Conservation (phyloP, 2,888 invertebrate genomes). For the Physocephala rufipes region DNA sequence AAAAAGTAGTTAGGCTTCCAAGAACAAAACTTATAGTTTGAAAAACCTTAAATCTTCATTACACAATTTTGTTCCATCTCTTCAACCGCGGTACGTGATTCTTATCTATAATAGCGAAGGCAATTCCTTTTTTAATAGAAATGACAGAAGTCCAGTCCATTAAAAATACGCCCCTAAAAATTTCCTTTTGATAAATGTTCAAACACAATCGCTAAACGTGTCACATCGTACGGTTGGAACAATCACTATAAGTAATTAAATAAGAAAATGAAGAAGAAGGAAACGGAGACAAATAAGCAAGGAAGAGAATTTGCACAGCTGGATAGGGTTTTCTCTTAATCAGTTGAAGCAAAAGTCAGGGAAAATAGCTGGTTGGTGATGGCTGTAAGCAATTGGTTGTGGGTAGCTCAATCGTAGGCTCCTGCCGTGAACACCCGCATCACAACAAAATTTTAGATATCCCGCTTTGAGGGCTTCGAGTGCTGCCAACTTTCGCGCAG, state of each 20-base stretch:
- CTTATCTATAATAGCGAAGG: too few species aligned
- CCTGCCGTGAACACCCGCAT: constrained; percentile 27
- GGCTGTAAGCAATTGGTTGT: neutral
- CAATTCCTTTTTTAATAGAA: neutral
- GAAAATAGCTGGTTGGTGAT: neutral
- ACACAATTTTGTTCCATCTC: too few species aligned
- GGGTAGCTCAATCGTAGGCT: constrained; percentile 12
- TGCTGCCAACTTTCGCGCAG: constrained; percentile 34
- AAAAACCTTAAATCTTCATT: too few species aligned
- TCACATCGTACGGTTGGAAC: neutral
- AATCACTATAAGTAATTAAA: neutral
- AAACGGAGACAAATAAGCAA: too few species aligned
- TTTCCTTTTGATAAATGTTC: neutral
- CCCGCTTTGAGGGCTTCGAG: constrained; percentile 21
- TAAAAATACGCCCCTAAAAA: constrained; percentile 21
- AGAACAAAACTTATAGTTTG: too few species aligned
- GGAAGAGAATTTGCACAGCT: constrained; percentile 8
- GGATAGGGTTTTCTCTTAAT: constrained; percentile 1
- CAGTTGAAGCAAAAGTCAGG: neutral
- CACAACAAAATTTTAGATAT: constrained; percentile 2
- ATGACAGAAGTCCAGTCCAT: neutral
- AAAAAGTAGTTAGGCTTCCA: too few species aligned
- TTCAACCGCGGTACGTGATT: too few species aligned
- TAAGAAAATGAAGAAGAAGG: neutral
- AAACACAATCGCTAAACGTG: constrained; percentile 2